A percentile compares a stretch with the other conserved stretches of the same genome.
phyloP scores from a whole-genome alignment of 2,113 vertebrate species.

The Ictalurus punctatus region DNA sequence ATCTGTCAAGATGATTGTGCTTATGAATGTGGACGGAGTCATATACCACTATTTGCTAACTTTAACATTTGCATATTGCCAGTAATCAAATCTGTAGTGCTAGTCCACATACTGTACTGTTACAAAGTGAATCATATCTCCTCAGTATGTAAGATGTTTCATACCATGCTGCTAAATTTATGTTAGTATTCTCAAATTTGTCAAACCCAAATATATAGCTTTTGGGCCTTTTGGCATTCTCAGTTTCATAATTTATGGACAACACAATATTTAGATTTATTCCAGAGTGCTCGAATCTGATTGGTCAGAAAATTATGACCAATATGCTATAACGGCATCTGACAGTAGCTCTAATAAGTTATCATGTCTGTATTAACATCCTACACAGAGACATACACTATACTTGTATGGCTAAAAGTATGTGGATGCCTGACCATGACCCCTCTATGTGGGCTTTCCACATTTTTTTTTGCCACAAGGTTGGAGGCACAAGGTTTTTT shows the following conservation, averaged over 20 bases:
- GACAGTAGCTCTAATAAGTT: neutral
- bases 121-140: neutral
- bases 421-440: neutral
- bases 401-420: neutral
- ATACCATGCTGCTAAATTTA: neutral
- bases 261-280: neutral
- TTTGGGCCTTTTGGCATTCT: neutral
- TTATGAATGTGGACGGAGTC: neutral
- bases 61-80: neutral
- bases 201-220: neutral
- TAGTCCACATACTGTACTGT: neutral
- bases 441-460: no score
- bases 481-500: neutral
- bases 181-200: neutral
- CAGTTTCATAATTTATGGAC: neutral
- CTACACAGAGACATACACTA: neutral
- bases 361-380: neutral
- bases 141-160: neutral
- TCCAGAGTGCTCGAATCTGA: neutral
- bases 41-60: neutral
- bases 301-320: neutral
- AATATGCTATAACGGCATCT: neutral
- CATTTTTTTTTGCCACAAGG: neutral
- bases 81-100: neutral
- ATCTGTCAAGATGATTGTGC: neutral